Evolutionary conservation across 2,113 vertebrate species (phyloP).

Genomic region (Pleuronectes platessa): DNA sequence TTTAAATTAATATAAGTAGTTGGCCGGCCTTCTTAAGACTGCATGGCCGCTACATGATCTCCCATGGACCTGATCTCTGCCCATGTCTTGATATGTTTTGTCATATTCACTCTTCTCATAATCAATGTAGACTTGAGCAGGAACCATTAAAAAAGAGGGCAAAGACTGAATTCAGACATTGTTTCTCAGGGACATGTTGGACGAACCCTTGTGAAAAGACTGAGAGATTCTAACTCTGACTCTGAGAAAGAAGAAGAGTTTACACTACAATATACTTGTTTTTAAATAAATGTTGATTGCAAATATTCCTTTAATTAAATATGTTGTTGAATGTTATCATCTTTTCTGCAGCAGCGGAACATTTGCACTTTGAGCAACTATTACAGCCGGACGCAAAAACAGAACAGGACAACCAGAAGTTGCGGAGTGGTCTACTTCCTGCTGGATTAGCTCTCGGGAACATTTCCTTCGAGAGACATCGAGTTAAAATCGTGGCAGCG

Average conservation of each 20-base stretch:
- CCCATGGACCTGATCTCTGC: too few species aligned
- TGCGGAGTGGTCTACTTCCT: not conserved
- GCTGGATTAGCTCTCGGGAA: not conserved
- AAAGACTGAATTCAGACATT: not conserved
- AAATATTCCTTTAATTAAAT: too few species aligned
- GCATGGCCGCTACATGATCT: not conserved
- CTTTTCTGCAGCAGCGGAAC: not conserved
- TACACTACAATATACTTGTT: too few species aligned
- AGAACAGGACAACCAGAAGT: conserved; percentile 49
- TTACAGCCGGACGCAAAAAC: not conserved
- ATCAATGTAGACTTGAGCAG: not conserved
- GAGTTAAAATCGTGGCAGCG: too few species aligned
- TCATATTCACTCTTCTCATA: not conserved
- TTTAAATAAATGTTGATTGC: too few species aligned
- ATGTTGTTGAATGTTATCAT: too few species aligned
- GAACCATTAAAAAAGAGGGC: not conserved
- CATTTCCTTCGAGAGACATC: too few species aligned
- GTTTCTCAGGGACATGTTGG: conserved; percentile 87
- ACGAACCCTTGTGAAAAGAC: conserved; percentile 83
- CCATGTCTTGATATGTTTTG: not conserved
- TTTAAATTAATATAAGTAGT: too few species aligned
- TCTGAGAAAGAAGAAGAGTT: conserved; percentile 79
- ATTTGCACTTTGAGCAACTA: not conserved
- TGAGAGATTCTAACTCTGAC: conserved; percentile 90
- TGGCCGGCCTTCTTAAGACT: too few species aligned